Evolutionary conservation across 2,797 vertebrate genomes (phyloP).

Genomic region (Rhadinocentrus ornatus): DNA sequence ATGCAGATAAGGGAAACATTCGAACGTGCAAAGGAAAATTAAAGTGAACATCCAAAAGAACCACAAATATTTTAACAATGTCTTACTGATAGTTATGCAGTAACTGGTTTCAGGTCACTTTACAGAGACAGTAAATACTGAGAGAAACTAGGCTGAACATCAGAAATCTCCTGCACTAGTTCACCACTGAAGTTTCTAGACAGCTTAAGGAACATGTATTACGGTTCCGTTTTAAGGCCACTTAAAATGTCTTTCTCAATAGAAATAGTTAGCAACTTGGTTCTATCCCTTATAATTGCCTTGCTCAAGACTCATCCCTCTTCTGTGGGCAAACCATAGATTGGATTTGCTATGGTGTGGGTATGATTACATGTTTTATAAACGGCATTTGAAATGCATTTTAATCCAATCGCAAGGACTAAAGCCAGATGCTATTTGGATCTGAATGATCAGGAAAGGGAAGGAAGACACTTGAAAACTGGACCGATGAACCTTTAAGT

Average conservation of each 20-base stretch:
- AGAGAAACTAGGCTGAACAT: not conserved
- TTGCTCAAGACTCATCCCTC: not conserved
- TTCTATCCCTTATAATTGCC: not conserved
- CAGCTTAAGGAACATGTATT: not conserved
- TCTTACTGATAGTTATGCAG: not conserved
- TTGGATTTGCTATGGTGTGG: conserved; percentile 18
- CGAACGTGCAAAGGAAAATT: not conserved
- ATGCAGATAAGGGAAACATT: not conserved
- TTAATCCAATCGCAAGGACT: conserved; percentile 39
- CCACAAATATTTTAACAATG: not conserved
- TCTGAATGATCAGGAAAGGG: conserved; percentile 28
- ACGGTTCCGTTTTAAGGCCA: no score
- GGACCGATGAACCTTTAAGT: conserved; percentile 53
- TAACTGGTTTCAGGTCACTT: not conserved
- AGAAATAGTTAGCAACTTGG: not conserved
- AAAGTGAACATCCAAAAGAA: not conserved
- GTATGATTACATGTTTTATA: conserved; percentile 20
- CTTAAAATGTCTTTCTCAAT: not conserved
- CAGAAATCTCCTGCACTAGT: not conserved
- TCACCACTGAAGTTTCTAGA: not conserved
- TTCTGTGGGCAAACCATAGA: conserved; percentile 16
- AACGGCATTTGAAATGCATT: conserved; percentile 21
- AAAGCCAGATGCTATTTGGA: conserved; percentile 45
- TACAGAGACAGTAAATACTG: not conserved
- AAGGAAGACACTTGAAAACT: conserved; percentile 36